phyloP scores from a whole-genome alignment of 2,888 invertebrate genomes.

The Tholera decimalis region DNA sequence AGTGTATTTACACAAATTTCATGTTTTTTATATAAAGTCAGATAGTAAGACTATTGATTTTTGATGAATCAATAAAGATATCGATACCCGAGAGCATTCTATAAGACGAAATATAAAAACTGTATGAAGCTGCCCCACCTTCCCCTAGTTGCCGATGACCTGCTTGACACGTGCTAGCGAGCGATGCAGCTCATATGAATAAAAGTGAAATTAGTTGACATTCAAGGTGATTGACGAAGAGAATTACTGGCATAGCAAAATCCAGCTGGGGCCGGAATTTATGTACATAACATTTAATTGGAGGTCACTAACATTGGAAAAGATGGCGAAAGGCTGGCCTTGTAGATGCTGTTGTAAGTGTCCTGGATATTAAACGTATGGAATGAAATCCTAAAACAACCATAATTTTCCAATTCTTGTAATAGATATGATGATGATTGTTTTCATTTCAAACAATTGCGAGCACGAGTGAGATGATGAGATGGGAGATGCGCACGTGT shows the following conservation, averaged over 20 bases:
- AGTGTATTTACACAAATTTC: too few relatives aligned
- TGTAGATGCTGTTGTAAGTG: constrained; percentile 30
- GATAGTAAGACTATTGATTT: too few relatives aligned
- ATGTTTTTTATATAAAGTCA: too few relatives aligned
- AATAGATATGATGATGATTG: constrained; percentile 13
- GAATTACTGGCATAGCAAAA: constrained; percentile 15
- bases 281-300: constrained; percentile 39
- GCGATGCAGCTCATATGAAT: constrained; percentile 15
- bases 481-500: constrained; percentile 8
- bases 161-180: not conserved
- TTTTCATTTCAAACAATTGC: constrained; percentile 22
- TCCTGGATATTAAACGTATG: constrained; percentile 30
- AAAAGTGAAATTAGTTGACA: constrained; percentile 23
- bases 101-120: too few relatives aligned
- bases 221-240: constrained; percentile 35
- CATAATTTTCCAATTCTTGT: constrained; percentile 11
- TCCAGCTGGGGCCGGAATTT: constrained; percentile 3
- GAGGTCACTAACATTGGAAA: constrained; percentile 32
- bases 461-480: constrained; percentile 7
- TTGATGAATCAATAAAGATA: too few relatives aligned
- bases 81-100: too few relatives aligned
- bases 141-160: not conserved
- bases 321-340: constrained; percentile 33
- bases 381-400: constrained; percentile 6
- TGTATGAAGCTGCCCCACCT: too few relatives aligned